These are phyloP conservation scores for Acanthoscelides obtectus DNA, from an alignment of 2,888 invertebrate genomes.

Conservation along the genomic window DNA sequence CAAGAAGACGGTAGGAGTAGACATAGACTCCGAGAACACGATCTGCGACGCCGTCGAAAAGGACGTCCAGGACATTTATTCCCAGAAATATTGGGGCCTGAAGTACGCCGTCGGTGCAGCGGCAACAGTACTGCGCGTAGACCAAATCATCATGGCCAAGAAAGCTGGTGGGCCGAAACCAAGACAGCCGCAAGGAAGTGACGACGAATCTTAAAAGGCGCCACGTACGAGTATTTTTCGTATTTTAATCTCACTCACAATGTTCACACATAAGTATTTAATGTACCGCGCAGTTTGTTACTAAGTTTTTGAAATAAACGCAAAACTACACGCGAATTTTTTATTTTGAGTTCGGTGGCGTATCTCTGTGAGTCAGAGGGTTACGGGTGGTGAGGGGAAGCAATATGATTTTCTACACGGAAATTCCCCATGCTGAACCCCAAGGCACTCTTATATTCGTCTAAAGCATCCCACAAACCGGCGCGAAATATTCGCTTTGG, in stretches of 20 bases:
- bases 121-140: constrained; percentile 86
- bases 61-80: constrained; percentile 77
- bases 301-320: not conserved
- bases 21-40: constrained; percentile 76
- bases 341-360: too few relatives aligned
- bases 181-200: constrained; percentile 57
- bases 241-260: not conserved
- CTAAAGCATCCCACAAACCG: too few relatives aligned
- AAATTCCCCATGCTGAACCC: too few relatives aligned
- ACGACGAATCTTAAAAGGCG: constrained; percentile 56
- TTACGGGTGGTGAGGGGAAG: too few relatives aligned
- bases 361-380: too few relatives aligned
- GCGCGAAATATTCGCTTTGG: too few relatives aligned
- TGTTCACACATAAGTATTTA: not conserved
- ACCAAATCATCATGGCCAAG: constrained; percentile 98
- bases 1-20: constrained; percentile 70
- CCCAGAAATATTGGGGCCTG: constrained; percentile 88
- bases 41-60: constrained; percentile 72
- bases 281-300: not conserved
- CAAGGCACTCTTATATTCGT: too few relatives aligned
- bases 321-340: too few relatives aligned
- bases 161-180: constrained; percentile 93
- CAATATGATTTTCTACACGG: too few relatives aligned
- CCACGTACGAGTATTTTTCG: not conserved
- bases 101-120: constrained; percentile 95